phyloP scores from a whole-genome alignment of 1,140 invertebrate species.

The Zaprionus capensis region DNA sequence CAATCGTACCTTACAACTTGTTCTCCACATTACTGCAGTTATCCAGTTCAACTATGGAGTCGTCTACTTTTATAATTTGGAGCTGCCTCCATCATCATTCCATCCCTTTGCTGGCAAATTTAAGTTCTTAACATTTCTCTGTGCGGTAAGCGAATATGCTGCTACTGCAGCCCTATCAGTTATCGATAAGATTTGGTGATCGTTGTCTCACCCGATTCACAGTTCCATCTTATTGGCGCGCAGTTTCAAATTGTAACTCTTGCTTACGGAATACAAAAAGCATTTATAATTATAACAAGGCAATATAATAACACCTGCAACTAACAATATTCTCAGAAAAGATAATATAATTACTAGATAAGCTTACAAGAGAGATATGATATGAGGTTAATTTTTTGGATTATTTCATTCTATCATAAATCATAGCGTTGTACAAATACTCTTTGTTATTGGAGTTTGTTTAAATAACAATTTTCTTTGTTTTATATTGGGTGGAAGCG shows the following conservation, averaged over 20 bases:
- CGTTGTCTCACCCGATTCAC: background rate
- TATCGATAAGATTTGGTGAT: conserved; percentile 20
- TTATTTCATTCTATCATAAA: background rate
- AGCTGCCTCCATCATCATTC: conserved; percentile 49
- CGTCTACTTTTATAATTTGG: conserved; percentile 50
- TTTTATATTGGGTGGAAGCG: background rate
- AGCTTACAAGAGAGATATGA: background rate
- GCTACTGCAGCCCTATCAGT: conserved; percentile 17
- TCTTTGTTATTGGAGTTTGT: background rate
- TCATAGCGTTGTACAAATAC: background rate
- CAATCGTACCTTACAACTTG: conserved; percentile 61
- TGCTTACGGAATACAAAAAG: background rate
- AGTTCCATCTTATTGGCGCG: background rate
- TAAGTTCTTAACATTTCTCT: conserved; percentile 93
- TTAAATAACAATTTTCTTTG: background rate
- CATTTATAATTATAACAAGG: background rate
- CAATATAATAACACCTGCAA: background rate
- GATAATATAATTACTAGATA: background rate
- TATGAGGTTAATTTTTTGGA: background rate
- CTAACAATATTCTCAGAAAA: background rate
- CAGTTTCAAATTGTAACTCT: background rate
- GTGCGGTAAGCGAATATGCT: conserved; percentile 87
- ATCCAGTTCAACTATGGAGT: conserved; percentile 70
- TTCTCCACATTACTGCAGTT: conserved; percentile 66
- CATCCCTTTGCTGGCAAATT: conserved; percentile 89